Conservation (phyloP, 2,797 vertebrate species). For the Tapirus indicus region DNA sequence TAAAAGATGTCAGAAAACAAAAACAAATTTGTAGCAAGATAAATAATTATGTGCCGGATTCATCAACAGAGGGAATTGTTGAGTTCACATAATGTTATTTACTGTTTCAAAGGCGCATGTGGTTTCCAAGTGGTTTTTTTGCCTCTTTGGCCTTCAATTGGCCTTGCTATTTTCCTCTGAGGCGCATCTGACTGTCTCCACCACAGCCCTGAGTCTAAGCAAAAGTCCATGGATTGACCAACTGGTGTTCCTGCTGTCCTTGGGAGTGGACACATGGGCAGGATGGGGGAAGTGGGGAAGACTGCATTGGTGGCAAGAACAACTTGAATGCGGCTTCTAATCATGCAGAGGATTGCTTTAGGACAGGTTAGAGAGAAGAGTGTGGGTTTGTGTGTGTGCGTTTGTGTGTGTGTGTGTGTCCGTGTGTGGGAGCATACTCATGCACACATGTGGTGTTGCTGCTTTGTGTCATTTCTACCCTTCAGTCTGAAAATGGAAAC, state of each 20-base stretch:
- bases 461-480: neutral
- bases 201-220: neutral
- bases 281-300: neutral
- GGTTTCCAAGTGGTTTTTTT: constrained; percentile 22
- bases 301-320: neutral
- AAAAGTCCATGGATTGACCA: neutral
- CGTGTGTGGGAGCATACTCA: neutral
- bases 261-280: neutral
- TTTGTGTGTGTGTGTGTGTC: too few relatives aligned
- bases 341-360: neutral
- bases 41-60: constrained; percentile 35
- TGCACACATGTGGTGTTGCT: neutral
- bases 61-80: neutral
- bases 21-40: constrained; percentile 38
- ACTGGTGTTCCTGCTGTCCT: neutral
- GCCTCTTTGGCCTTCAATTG: neutral
- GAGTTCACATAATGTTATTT: neutral
- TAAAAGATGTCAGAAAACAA: constrained; percentile 29
- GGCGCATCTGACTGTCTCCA: neutral
- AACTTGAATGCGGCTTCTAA: neutral
- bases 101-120: neutral
- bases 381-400: too few relatives aligned
- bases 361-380: neutral
- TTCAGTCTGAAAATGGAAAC: neutral
- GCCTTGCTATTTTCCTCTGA: neutral